Evolutionary conservation across 2,888 invertebrate genomes (phyloP).

Genomic region (Nomada hirtipes): DNA sequence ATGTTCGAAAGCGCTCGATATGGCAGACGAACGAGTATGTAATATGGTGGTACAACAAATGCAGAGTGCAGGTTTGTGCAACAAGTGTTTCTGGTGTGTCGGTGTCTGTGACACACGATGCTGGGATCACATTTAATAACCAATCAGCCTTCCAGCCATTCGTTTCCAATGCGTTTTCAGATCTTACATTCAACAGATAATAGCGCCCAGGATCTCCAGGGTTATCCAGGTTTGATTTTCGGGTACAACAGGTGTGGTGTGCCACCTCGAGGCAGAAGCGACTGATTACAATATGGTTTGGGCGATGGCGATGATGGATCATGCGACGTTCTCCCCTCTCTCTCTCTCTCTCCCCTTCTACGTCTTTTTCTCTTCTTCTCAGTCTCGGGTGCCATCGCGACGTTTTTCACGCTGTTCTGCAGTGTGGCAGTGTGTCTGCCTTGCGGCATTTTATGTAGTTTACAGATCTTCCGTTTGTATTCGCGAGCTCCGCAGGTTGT

Average conservation of each 20-base stretch:
- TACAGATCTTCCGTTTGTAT: constrained; percentile 45
- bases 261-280: constrained; percentile 10
- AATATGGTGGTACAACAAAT: constrained; percentile 41
- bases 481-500: constrained; percentile 8
- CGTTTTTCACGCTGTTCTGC: constrained; percentile 69
- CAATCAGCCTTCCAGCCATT: not conserved
- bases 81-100: constrained; percentile 17
- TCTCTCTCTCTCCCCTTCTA: constrained; percentile 11
- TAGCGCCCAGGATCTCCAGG: no score
- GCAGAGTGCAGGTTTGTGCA: constrained; percentile 47
- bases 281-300: no score
- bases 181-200: not conserved
- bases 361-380: constrained; percentile 11
- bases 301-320: not conserved
- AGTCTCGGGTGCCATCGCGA: constrained; percentile 37
- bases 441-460: constrained; percentile 79
- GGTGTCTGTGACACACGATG: constrained; percentile 21
- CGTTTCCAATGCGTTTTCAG: not conserved
- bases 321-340: constrained; percentile 36
- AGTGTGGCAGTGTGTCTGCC: constrained; percentile 82
- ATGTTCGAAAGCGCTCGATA: constrained; percentile 37
- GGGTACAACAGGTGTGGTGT: not conserved
- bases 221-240: not conserved
- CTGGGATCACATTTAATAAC: not conserved
- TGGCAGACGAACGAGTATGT: constrained; percentile 35